Conservation (phyloP, 2,797 vertebrate genomes). For the Thunnus albacares region DNA sequence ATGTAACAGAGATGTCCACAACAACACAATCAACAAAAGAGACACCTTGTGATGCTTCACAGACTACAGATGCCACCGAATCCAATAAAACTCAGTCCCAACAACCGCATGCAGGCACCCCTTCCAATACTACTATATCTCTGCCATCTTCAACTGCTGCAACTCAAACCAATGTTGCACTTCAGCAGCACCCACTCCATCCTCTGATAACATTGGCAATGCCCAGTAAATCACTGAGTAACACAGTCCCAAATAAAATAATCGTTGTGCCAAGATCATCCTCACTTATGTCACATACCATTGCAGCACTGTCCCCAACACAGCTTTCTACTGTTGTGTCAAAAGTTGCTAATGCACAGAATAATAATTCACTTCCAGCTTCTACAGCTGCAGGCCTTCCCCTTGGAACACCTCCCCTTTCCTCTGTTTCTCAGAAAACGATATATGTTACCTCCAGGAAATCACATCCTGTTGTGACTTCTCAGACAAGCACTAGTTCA, state of each 20-base stretch:
- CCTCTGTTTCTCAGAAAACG: conserved; percentile 17
- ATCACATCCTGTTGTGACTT: neutral
- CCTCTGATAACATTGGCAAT: neutral
- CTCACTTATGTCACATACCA: neutral
- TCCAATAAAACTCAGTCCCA: neutral
- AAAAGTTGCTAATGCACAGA: conserved; percentile 20
- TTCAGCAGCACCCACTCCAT: neutral
- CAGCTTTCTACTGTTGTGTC: conserved; percentile 24
- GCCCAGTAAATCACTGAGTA: neutral
- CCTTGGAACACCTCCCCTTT: neutral
- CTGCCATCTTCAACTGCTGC: conserved; percentile 11
- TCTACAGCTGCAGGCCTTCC: neutral
- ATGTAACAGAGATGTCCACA: neutral
- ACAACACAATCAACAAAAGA: neutral
- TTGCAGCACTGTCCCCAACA: neutral
- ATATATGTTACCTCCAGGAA: neutral
- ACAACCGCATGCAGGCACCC: neutral
- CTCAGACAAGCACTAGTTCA: conserved; percentile 6
- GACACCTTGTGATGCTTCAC: neutral
- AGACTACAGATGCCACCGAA: neutral
- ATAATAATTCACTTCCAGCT: neutral
- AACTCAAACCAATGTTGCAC: conserved; percentile 18
- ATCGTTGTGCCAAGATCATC: conserved; percentile 42
- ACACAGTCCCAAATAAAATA: conserved; percentile 31
- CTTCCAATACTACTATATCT: neutral